Evolutionary conservation across 2,797 vertebrate species (phyloP), one percentile per base, ranked within the genome.

Genomic region (Euthynnus affinis): DNA sequence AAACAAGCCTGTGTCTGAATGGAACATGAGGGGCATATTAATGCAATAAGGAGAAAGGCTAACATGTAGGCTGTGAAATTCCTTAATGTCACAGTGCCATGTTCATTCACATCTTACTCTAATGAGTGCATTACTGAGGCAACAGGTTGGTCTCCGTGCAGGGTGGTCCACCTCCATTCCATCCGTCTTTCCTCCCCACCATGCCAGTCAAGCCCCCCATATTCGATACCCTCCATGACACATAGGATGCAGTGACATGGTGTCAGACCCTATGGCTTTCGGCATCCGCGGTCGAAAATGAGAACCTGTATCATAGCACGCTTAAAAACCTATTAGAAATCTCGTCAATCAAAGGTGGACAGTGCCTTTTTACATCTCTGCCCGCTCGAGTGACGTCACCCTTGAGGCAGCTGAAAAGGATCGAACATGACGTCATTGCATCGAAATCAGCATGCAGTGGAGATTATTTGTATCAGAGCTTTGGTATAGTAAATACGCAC

Each of bases 401-500:
- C 64, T 85, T 23, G 69, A 87, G 84, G 87, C 82, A 81, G 85
- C 88, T 84, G 82, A 77, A 87, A 82, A 81, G 84, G 51, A 88
- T 79, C 74, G 58, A 91, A 85, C 88, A 93, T 94, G 93, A 95
- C 88, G 92, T 95, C 93, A 95, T 90, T 91, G 89, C 87, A 88
- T 93, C 75, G 84, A 83, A 79, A 87, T 80, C 87, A 74, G 85
- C 80, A 88, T 88, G 84, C 90, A 76, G 88, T 65, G 74, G 77
- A 51, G 71, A 76, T 78, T 51, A 76, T 88, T 86, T 71, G 74
- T 83, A 74, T 73, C 75, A 0, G 66, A 70, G 78, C 83, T 80
- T 69, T 55, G 69, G 68, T 71, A 14, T 66, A 66, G 52, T 53
- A 73, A 49, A 46, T 80, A 48, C 14, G 59, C 84, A 88, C 72